Base-by-base conservation (phyloP, 2,888 invertebrate species). In the Helicoverpa assulta region DNA sequence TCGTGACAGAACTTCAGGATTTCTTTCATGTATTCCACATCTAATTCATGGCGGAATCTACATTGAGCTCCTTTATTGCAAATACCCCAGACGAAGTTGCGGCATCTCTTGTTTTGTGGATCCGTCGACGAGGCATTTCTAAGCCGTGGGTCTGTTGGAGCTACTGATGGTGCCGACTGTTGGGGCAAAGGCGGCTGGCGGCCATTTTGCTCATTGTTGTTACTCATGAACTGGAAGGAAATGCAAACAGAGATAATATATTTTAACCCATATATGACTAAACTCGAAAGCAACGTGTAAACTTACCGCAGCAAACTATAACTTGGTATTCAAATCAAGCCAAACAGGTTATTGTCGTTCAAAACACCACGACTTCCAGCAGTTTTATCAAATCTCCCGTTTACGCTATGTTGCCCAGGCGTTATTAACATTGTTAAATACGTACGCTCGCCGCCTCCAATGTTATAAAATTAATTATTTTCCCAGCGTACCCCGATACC, bases 1-100 rank as follows among this genome's bases (percentile, higher is more conserved):
- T 95, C 92, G 82, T 94, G 94, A 62, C 95, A 95, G 70, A 95
- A 95, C 63, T 89, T 90, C 4, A 95, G 74, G 14, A 91, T 91
- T 1, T 86, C 84, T 86, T 90, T 91, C 93, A 95, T 93, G 37
- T 86, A 89, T 7, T 92, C 89, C 10, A 89, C 82, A n/a, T 92
- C 89, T 19, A 93, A 80, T 37, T 91, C 91, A 65, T 94, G 94
- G 0, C 89, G 84, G 74, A 88, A 93, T 78, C 68, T 92, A 76
- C 95, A 95, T 59, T 89, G 89, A 0, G 86, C 52, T 14, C 89
- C 88, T 82, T 93, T 93, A 1, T 80, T 81, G 63, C 95, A 95
- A 6, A 88, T 92, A 2, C 94, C 95, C 94, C 94, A 93, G 4
- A 94, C 86, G 71, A 86, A 94, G 67, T 94, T 89, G 2, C 93